Base-by-base conservation (phyloP, 2,888 invertebrate species). In the Prosapia bicincta region DNA sequence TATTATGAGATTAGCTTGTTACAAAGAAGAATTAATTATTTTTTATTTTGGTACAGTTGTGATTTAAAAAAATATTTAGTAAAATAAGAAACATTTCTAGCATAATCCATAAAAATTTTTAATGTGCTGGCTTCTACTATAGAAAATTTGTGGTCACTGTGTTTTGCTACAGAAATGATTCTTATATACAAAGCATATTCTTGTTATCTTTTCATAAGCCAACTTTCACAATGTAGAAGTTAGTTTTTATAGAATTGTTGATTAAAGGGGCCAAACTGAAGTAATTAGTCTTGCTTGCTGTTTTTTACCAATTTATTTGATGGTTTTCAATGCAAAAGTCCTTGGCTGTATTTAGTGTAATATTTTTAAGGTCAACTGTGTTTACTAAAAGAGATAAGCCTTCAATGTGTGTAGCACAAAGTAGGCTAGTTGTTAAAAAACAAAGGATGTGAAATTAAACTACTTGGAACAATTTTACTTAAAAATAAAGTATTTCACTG, bases 191-290 rank as follows among this genome's bases (percentile, higher is more conserved):
- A 54, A 54, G 54, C 54, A 54, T 54, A 54, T 54, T 54, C 54
- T 54, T 54, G 54, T 54, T 54, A 54, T 54, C 54, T 54, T 54
- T 54, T 54, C 54, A 54, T 54, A 54, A 54, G 54, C 54, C 54
- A 54, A 54, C 54, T 54, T 54, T 54, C 54, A 20, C 20, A 54
- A 10, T 20, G 54, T 54, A 54, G 54, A 54, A 5, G n/a, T 20
- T 54, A 54, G 54, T 54, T 54, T 54, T 54, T 54, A 54, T 54
- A 54, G 20, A 54, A 54, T 54, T 54, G 54, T 54, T 54, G 54
- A 54, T 54, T 54, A 54, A 54, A 54, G 54, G 54, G 54, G 54
- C 54, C 54, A 54, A 54, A 54, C 54, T 54, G 20, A 54, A 54
- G 54, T 54, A 20, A 20, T 54, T 6, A 54, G 3, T 20, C 20